Evolutionary conservation across 2,797 vertebrate species (phyloP).

Genomic region (Garrulus glandarius): DNA sequence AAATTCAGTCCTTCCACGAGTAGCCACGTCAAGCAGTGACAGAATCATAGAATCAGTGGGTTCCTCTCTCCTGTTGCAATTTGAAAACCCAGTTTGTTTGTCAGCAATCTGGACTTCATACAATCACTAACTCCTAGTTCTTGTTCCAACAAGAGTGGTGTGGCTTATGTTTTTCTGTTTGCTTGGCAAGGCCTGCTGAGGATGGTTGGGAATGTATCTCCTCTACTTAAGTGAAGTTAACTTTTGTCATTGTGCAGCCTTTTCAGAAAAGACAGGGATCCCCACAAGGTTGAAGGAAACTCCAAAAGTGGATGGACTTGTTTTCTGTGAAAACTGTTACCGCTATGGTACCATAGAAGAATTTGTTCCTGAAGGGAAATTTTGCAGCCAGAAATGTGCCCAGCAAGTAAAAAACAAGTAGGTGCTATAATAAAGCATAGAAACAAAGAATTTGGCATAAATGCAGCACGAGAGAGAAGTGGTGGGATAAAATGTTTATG

Average conservation of each 20-base stretch:
- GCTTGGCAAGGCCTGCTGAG: neutral
- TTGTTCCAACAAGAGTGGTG: neutral
- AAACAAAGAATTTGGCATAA: neutral
- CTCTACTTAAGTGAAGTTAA: neutral
- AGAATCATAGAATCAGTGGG: neutral
- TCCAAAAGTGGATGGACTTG: constrained; percentile 75
- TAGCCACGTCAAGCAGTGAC: neutral
- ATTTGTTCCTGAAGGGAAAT: constrained; percentile 78
- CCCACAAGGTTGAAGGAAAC: constrained; percentile 76
- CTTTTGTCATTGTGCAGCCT: constrained; percentile 67
- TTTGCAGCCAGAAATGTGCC: constrained; percentile 82
- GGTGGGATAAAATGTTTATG: neutral
- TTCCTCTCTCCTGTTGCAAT: neutral
- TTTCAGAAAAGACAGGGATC: constrained; percentile 76
- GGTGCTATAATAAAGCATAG: constrained; percentile 50
- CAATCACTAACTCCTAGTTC: neutral
- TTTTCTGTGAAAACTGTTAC: constrained; percentile 82
- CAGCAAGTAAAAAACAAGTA: constrained; percentile 82
- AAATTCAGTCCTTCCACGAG: neutral
- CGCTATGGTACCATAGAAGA: constrained; percentile 77
- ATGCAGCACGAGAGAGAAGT: neutral
- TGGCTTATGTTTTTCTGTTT: neutral
- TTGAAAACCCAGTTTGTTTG: neutral
- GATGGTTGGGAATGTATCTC: neutral
- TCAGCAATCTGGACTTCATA: neutral